Evolutionary conservation across 1,140 invertebrate genomes (phyloP), one percentile per base, ranked within the genome.

Genomic region (Zaprionus capensis): DNA sequence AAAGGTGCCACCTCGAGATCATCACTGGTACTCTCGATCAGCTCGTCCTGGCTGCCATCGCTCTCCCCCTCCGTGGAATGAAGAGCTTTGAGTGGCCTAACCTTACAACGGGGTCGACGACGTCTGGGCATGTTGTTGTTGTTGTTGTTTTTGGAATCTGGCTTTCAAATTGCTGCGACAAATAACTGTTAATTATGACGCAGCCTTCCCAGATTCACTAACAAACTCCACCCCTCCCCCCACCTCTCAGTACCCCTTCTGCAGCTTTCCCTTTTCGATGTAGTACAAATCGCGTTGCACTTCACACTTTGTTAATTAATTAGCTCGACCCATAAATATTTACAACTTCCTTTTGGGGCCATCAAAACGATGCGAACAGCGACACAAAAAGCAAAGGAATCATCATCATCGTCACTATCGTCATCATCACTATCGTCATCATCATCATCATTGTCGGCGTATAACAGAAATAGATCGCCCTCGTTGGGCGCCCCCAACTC

Each of bases 281-380:
- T 73, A 41, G 20, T 67, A 82, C 80, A 87, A 80, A 72, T 82
- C 58, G 70, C 38, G 7, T 9, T 24, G 56, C 78, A 67, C 71
- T 88, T 88, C 81, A 81, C 84, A 87, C 84, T 88, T 83, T 84
- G 65, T 81, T 74, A 84, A 88, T 87, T 88, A 90, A 87, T 87
- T 84, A 63, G 78, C 71, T 81, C 84, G 61, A 79, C 75, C 70
- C 84, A 78, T 88, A 81, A 83, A 88, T 83, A 84, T 83, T 87
- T 83, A 87, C 84, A 88, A 78, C 84, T 87, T 88, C 84, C 84
- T 87, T 46, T 78, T 61, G 61, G 71, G 71, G 57, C 75, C 84
- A 84, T 88, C 84, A 87, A 88, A 87, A 57, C 65, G 31, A 41
- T 66, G 53, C 61, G 68, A 62, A 66, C 64, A 74, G 62, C 75